Base-by-base conservation (phyloP, 1,140 invertebrate species). In the Drosophila mauritiana region DNA sequence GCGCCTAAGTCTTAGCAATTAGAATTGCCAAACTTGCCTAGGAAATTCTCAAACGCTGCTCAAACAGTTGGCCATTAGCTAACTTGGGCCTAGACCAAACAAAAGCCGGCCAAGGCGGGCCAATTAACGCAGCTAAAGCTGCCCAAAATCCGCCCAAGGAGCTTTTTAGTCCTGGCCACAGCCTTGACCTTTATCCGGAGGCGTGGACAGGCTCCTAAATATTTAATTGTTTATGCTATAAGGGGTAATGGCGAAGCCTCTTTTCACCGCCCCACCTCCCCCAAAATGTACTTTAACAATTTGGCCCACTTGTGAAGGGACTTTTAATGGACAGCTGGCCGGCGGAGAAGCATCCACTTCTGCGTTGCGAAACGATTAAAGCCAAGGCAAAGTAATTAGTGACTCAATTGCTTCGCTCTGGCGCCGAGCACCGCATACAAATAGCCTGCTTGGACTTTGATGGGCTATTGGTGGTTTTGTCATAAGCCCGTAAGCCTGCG, bases 141-240 rank as follows among this genome's bases (percentile, higher is more conserved):
- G 59, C 59, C 78, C 56, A 45, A 76, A 86, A 78, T 68, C 75
- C 63, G 79, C 62, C 75, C 40, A 46, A 58, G 61, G 78, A 53
- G 39, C 27, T 54, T 59, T 49, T 43, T 46, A 34, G 54, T 56
- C 74, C 59, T 68, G 31, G 49, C 64, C 75, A 57, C 65, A 89
- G 84, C 83, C 83, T 88, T 88, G 83, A 89, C 83, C 83, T 83
- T 86, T 83, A 83, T 88, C 83, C 74, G 56, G 67, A 73, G 83
- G 79, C 83, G 54, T 70, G 52, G 78, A 53, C 58, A 72, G 76
- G 59, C 57, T 40, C 56, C 63, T 88, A 89, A 83, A 88, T 83
- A 89, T 88, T 88, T 83, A 89, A 88, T 88, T 88, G 76, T 79
- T 85, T 86, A 85, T 81, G 78, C 62, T 70, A 56, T 52, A 69